phyloP scores from a whole-genome alignment of 2,888 invertebrate genomes.

The Netelia melanura region DNA sequence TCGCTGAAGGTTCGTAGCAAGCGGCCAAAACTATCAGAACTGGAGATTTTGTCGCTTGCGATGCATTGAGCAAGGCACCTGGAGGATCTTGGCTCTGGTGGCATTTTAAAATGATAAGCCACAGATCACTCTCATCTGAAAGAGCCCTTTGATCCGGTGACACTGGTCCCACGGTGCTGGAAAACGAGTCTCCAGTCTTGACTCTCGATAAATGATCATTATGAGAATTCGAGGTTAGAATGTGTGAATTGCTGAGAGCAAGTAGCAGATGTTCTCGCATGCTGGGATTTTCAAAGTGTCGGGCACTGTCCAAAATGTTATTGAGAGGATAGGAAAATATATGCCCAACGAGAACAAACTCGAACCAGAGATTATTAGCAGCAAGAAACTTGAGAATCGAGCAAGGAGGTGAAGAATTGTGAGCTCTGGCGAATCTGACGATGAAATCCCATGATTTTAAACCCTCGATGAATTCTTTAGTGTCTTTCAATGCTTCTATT shows the following conservation, averaged over 20 bases:
- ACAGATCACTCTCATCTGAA: conserved; percentile 84
- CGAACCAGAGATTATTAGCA: conserved; percentile 89
- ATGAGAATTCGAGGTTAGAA: conserved; percentile 55
- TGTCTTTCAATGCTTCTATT: conserved; percentile 68
- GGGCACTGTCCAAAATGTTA: conserved; percentile 86
- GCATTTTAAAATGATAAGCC: conserved; percentile 88
- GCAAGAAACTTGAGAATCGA: conserved; percentile 88
- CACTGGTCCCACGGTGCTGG: conserved; percentile 76
- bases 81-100: conserved; percentile 90
- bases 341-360: conserved; percentile 89
- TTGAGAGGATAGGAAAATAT: conserved; percentile 89
- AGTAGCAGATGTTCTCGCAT: conserved; percentile 87
- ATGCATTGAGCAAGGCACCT: conserved; percentile 87
- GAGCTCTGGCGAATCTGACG: conserved; percentile 87
- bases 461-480: conserved; percentile 82
- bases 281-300: conserved; percentile 86
- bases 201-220: conserved; percentile 65
- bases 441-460: conserved; percentile 87
- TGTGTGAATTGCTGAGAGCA: conserved; percentile 75
- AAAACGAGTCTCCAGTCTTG: conserved; percentile 79
- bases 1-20: conserved; percentile 87
- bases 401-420: conserved; percentile 87
- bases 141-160: conserved; percentile 82
- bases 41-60: conserved; percentile 87
- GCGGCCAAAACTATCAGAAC: conserved; percentile 89